Base-by-base conservation (phyloP, 2,888 invertebrate genomes). In the Clunio marinus region DNA sequence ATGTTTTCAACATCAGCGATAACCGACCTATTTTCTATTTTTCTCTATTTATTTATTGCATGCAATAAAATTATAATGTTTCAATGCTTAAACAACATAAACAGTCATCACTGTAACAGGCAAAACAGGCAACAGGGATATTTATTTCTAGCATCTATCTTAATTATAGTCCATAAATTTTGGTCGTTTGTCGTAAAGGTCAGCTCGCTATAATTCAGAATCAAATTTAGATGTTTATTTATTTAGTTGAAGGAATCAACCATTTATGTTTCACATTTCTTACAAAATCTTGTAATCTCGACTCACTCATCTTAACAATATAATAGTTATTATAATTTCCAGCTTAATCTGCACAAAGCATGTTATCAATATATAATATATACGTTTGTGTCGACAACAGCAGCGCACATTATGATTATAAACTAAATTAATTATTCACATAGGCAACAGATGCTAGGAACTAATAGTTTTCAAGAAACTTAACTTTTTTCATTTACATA, bases 361-460 rank as follows among this genome's bases (percentile, higher is more conserved):
- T 8, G 35, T 32, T 32, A 5, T 32, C 35, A 32, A 32, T 8
- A 13, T 32, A 32, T 32, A 32, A 32, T 5, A 13, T 5, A 32
- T 8, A 32, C 13, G 35, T 32, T 32, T 32, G 35, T 32, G 35
- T 13, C 35, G 5, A 13, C 13, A 13, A 32, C n/a, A n/a, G n/a
- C n/a, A n/a, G n/a, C n/a, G n/a, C n/a, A n/a, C 5, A 32, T 32
- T 32, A 32, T 8, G 13, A 32, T 32, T 32, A 32, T 13, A 32
- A 32, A 13, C 35, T 32, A 13, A 32, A 32, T 32, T 32, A 32
- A 32, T 32, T 32, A 32, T 13, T 32, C 35, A 13, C n/a, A n/a
- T 28, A 28, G 20, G 60, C 35, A 60, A 35, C 60, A 60, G 60
- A 60, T 60, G 60, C 17, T 60, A 17, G 32, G 28, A 60, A 60